Conservation (phyloP, 2,113 vertebrate genomes). For the Silurus glanis region DNA sequence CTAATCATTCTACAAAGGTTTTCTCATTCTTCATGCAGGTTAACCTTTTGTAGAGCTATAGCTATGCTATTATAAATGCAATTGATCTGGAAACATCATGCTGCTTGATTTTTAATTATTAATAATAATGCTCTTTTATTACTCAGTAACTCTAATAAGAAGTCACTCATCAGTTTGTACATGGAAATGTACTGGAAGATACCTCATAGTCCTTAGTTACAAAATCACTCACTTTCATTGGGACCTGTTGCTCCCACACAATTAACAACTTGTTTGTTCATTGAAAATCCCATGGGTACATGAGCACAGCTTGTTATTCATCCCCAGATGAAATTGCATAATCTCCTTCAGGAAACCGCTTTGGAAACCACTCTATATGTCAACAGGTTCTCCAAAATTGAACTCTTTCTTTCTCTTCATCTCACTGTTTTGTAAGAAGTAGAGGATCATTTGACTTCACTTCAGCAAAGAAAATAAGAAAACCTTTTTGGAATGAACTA, state of each 20-base stretch:
- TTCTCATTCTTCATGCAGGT: neutral
- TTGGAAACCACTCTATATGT: slow-evolving; percentile 61
- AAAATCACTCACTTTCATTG: slow-evolving; percentile 20
- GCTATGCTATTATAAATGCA: too few species aligned
- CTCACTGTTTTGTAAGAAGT: neutral
- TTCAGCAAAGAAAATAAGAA: neutral
- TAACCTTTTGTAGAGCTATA: neutral
- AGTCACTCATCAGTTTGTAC: neutral
- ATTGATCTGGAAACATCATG: neutral
- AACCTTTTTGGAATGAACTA: neutral
- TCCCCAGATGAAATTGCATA: slow-evolving; percentile 53
- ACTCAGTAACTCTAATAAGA: neutral
- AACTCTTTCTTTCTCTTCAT: neutral
- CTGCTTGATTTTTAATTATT: neutral
- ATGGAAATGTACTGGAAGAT: neutral
- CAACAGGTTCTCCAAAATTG: slow-evolving; percentile 32
- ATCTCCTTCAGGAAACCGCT: slow-evolving; percentile 60
- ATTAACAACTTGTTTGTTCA: slow-evolving; percentile 65
- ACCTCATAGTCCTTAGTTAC: neutral
- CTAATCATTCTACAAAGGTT: neutral
- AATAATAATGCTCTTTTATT: neutral
- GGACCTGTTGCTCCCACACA: slow-evolving; percentile 48
- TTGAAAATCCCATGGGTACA: slow-evolving; percentile 20
- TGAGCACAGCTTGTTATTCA: slow-evolving; percentile 63
- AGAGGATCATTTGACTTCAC: neutral